These are phyloP conservation scores for Oncorhynchus gorbuscha DNA, from an alignment of 2,113 vertebrate species.

Conservation along the genomic window DNA sequence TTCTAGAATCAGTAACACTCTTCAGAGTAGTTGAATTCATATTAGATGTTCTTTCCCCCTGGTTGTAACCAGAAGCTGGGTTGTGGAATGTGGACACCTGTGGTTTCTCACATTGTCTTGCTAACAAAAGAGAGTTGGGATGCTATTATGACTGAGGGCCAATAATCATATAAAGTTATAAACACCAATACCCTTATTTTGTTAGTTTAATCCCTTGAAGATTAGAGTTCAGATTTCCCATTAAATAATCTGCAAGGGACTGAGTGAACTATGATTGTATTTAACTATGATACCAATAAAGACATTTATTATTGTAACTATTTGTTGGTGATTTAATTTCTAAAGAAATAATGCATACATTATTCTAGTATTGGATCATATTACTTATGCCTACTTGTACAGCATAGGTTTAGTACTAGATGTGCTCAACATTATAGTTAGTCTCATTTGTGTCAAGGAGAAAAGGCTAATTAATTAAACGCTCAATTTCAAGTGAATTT, in stretches of 20 bases:
- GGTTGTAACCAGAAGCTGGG: slow-evolving; percentile 63
- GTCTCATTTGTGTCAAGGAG: too few species aligned
- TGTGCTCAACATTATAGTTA: too few species aligned
- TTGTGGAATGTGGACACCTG: slow-evolving; percentile 70
- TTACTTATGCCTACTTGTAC: too few species aligned
- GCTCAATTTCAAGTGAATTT: too few species aligned
- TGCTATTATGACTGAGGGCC: slow-evolving; percentile 49
- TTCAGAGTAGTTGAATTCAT: slow-evolving; percentile 31
- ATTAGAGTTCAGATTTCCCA: slow-evolving; percentile 1
- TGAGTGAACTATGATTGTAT: slow-evolving; percentile 55
- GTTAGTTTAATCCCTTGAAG: slow-evolving; percentile 36
- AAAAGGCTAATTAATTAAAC: too few species aligned
- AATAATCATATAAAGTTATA: slow-evolving; percentile 8
- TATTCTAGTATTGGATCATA: background rate
- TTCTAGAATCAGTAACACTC: slow-evolving; percentile 14
- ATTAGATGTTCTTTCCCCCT: slow-evolving; percentile 45
- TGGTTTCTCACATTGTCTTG: slow-evolving; percentile 35
- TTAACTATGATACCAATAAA: slow-evolving; percentile 58
- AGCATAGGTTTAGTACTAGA: too few species aligned
- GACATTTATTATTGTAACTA: slow-evolving; percentile 54
- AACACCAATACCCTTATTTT: slow-evolving; percentile 33
- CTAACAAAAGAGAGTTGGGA: slow-evolving; percentile 59
- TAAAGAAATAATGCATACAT: background rate
- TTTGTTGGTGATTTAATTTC: background rate
- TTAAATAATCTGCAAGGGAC: slow-evolving; percentile 28